A percentile compares a stretch with the other conserved stretches of the same genome.
Evolutionary conservation across 2,888 invertebrate genomes (phyloP).

Genomic region (Ornithoptera alexandrae): DNA sequence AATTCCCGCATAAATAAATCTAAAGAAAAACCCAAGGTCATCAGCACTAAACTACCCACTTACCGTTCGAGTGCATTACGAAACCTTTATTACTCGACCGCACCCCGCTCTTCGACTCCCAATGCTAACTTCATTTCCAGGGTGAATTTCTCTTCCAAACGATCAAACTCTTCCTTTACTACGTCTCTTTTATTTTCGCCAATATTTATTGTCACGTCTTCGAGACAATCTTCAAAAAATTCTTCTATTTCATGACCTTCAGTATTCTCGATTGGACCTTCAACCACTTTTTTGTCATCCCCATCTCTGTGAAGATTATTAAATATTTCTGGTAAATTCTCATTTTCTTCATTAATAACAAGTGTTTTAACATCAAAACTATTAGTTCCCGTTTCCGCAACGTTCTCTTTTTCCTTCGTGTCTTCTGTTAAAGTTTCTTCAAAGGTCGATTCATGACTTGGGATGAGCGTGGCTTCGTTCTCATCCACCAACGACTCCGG

Average conservation of each 20-base stretch:
- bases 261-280: slow-evolving; percentile 36
- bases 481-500: slow-evolving; percentile 47
- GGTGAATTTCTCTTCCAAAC: slow-evolving; percentile 58
- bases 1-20: no score
- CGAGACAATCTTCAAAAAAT: slow-evolving; percentile 62
- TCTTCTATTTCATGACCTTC: slow-evolving; percentile 38
- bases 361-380: slow-evolving; percentile 3
- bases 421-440: slow-evolving; percentile 65
- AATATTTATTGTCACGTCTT: slow-evolving; percentile 36
- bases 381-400: not conserved
- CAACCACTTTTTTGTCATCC: not conserved
- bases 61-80: not conserved
- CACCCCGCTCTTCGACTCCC: slow-evolving; percentile 3
- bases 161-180: slow-evolving; percentile 38
- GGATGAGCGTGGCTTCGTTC: slow-evolving; percentile 55
- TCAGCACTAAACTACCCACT: not conserved
- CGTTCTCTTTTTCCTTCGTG: slow-evolving; percentile 8
- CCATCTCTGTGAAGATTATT: slow-evolving; percentile 26
- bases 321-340: slow-evolving; percentile 2
- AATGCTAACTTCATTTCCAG: slow-evolving; percentile 70
- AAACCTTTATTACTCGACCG: not conserved
- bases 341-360: slow-evolving; percentile 8
- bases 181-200: slow-evolving; percentile 25
- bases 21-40: not conserved
- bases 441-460: slow-evolving; percentile 51